Evolutionary conservation across 2,797 vertebrate species (phyloP).

Genomic region (Anas flavirostris): DNA sequence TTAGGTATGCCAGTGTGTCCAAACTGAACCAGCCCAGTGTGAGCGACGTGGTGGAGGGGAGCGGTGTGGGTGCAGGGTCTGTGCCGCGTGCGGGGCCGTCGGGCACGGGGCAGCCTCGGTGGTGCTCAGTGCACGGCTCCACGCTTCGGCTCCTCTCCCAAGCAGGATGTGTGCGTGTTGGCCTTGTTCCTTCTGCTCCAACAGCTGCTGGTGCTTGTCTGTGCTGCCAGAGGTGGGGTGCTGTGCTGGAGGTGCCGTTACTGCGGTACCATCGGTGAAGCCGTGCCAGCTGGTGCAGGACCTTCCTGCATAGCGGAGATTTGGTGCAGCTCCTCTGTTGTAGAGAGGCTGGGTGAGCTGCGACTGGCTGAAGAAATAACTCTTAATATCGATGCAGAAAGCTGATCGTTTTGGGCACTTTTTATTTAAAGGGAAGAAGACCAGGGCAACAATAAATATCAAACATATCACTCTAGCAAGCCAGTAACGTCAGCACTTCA

Average conservation of each 20-base stretch:
- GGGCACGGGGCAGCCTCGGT: fast-evolving
- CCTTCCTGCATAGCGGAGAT: background rate
- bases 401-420: background rate
- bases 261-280: fast-evolving
- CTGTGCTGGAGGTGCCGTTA: fast-evolving
- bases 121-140: background rate
- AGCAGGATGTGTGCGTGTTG: fast-evolving
- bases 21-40: too few species aligned
- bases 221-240: fast-evolving
- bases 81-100: fast-evolving
- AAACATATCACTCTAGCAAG: constrained; percentile 5
- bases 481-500: background rate
- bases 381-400: background rate
- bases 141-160: fast-evolving
- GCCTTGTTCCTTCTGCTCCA: fast-evolving
- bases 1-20: background rate
- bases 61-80: fast-evolving
- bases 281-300: fast-evolving
- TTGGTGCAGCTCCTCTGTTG: background rate
- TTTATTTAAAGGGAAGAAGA: constrained; percentile 7
- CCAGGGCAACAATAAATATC: background rate
- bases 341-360: background rate
- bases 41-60: background rate
- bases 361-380: background rate
- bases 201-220: fast-evolving